Evolutionary conservation across 1,140 invertebrate species (phyloP).

Genomic region (Aricia agestis): DNA sequence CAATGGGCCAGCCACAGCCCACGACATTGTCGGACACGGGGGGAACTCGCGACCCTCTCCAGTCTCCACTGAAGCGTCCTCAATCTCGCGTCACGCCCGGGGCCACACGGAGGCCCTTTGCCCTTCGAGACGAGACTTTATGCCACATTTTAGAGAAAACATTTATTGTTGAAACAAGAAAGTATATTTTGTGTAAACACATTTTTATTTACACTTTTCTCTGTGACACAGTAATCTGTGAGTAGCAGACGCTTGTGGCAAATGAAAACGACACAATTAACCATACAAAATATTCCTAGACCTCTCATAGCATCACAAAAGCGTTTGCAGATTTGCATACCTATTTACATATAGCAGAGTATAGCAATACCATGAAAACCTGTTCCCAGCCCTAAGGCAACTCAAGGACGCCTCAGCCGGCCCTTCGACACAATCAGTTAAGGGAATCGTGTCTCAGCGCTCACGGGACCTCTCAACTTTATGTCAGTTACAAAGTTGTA

Average conservation of each 20-base stretch:
- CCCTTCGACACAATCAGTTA: conserved; percentile 30
- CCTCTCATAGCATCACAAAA: too few species aligned
- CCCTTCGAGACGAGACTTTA: background rate
- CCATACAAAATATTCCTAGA: too few species aligned
- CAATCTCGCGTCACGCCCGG: background rate
- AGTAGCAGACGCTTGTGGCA: too few species aligned
- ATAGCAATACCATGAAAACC: too few species aligned
- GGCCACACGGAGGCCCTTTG: background rate
- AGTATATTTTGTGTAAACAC: background rate
- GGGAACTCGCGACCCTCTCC: background rate
- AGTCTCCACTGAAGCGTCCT: background rate
- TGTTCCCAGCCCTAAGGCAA: conserved; percentile 7
- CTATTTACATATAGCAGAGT: too few species aligned
- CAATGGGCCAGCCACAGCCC: too few species aligned
- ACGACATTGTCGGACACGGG: background rate
- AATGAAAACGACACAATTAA: too few species aligned
- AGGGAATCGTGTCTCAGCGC: conserved; percentile 17
- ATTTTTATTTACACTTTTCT: background rate
- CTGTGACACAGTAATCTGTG: too few species aligned
- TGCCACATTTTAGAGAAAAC: background rate
- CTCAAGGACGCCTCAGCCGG: conserved; percentile 10
- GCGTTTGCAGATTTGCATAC: too few species aligned
- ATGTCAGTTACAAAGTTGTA: background rate
- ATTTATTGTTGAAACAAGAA: background rate
- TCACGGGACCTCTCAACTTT: background rate